Evolutionary conservation across 2,888 invertebrate species (phyloP).

Genomic region (Scaptomyza parva): DNA sequence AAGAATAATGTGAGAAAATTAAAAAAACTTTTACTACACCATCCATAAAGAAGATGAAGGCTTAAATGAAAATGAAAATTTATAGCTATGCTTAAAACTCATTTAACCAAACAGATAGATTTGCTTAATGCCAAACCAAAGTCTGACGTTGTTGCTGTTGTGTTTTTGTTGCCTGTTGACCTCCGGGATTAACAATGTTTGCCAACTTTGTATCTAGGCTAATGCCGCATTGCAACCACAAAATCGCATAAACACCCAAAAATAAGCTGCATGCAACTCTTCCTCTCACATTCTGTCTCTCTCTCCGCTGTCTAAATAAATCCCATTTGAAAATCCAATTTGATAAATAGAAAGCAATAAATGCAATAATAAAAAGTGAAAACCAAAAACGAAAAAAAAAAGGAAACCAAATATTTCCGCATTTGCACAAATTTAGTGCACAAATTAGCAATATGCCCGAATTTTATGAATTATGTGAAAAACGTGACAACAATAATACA

Average conservation of each 20-base stretch:
- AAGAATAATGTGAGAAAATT: no score
- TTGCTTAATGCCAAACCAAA: not conserved
- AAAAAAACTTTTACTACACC: no score
- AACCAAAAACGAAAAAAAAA: slow-evolving; percentile 22
- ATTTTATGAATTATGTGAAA: slow-evolving; percentile 77
- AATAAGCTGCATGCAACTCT: slow-evolving; percentile 40
- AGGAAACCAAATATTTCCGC: slow-evolving; percentile 70
- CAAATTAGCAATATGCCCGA: slow-evolving; percentile 76
- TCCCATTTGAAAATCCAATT: slow-evolving; percentile 69
- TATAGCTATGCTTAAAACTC: not conserved
- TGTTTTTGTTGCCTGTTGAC: slow-evolving; percentile 13
- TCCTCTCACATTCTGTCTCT: not conserved
- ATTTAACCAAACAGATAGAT: not conserved
- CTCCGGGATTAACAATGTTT: slow-evolving; percentile 47
- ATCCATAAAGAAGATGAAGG: no score
- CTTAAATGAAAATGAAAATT: not conserved
- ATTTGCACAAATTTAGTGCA: slow-evolving; percentile 74
- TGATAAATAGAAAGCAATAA: slow-evolving; percentile 76
- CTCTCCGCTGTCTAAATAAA: slow-evolving; percentile 18
- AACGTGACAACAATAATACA: slow-evolving; percentile 74
- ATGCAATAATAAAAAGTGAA: slow-evolving; percentile 57
- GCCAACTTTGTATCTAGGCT: slow-evolving; percentile 51
- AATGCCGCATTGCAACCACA: slow-evolving; percentile 49
- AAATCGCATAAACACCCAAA: slow-evolving; percentile 27
- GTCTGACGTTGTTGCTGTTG: not conserved